Conservation (phyloP, 2,797 vertebrate genomes). For the Acanthopagrus latus region DNA sequence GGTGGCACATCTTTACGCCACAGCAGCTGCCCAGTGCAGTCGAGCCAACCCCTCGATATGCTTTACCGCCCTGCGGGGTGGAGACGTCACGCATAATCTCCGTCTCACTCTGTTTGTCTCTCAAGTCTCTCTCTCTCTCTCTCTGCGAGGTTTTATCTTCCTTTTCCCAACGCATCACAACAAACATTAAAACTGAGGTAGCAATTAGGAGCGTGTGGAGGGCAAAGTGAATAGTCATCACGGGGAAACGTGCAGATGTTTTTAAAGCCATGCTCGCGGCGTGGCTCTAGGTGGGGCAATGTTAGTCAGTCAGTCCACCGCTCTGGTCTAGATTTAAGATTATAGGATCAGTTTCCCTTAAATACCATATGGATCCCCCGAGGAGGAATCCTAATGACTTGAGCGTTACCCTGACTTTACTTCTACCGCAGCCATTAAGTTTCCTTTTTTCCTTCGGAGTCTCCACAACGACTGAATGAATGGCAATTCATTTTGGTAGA, state of each 20-base stretch:
- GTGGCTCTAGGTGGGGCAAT: neutral
- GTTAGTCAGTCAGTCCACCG: slow-evolving; percentile 9
- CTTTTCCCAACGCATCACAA: slow-evolving; percentile 11
- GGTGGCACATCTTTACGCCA: slow-evolving; percentile 61
- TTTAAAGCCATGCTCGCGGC: neutral
- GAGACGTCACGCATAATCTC: slow-evolving; percentile 60
- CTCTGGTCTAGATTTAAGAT: slow-evolving; percentile 10
- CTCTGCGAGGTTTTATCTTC: slow-evolving; percentile 1
- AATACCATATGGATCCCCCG: neutral
- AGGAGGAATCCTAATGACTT: slow-evolving; percentile 19
- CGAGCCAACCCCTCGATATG: slow-evolving; percentile 64
- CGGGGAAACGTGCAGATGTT: slow-evolving; percentile 19
- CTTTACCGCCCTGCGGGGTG: slow-evolving; percentile 61
- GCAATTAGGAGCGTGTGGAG: slow-evolving; percentile 11
- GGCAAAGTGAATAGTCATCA: slow-evolving; percentile 22
- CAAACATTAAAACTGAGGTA: slow-evolving; percentile 30
- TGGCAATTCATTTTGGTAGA: neutral
- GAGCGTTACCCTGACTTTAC: slow-evolving; percentile 9
- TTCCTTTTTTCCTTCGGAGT: neutral
- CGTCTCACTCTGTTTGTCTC: slow-evolving; percentile 52
- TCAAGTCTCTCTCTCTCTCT: slow-evolving; percentile 8
- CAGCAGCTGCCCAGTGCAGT: slow-evolving; percentile 69
- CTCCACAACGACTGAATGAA: neutral
- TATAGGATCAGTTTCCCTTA: slow-evolving; percentile 17
- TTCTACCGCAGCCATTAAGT: neutral